phyloP scores from a whole-genome alignment of 2,797 vertebrate species.

The Brachymystax lenok region DNA sequence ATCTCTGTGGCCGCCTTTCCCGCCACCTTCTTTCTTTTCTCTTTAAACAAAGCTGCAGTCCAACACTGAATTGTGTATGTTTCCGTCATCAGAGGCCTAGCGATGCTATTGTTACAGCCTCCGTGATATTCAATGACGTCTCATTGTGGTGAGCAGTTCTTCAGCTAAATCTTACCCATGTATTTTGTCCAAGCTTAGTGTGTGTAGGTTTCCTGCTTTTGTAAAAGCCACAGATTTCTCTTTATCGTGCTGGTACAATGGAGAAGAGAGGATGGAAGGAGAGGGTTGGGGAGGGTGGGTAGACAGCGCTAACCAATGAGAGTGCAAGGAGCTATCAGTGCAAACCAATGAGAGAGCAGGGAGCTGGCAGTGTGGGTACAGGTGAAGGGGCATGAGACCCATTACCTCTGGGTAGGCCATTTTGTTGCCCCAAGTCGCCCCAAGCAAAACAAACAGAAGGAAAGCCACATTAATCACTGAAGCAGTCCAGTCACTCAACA shows the following conservation, averaged over 20 bases:
- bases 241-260: constrained; percentile 18
- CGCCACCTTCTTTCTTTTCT: neutral
- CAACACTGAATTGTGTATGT: constrained; percentile 10
- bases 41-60: neutral
- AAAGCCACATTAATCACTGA: neutral
- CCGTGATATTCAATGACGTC: constrained; percentile 47
- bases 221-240: constrained; percentile 1
- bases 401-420: neutral
- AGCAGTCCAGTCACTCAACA: neutral
- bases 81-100: constrained; percentile 17
- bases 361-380: neutral
- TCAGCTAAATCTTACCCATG: neutral
- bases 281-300: constrained; percentile 1
- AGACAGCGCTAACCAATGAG: neutral
- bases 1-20: neutral
- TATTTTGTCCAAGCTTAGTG: neutral
- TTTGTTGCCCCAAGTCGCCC: neutral
- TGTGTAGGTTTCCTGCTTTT: neutral
- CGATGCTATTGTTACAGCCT: constrained; percentile 47
- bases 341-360: neutral
- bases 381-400: neutral
- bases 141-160: constrained; percentile 35
- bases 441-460: neutral
- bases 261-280: constrained; percentile 10
- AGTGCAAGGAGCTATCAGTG: constrained; percentile 23